A percentile compares a stretch with the other conserved stretches of the same genome.
Conservation (phyloP, 2,113 vertebrate genomes). For the Crocuta crocuta region DNA sequence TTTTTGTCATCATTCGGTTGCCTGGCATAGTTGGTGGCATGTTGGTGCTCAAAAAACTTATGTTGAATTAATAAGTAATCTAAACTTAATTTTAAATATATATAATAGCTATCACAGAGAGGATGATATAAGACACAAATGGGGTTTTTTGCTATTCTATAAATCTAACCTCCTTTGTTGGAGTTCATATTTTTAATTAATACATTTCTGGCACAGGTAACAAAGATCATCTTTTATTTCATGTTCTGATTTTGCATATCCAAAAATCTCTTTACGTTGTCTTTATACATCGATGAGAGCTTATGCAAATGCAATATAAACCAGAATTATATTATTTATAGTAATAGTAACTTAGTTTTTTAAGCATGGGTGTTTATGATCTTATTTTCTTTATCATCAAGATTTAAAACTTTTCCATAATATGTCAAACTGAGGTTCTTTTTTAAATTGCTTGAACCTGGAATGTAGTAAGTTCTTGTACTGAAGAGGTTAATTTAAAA, state of each 20-base stretch:
- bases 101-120: background rate
- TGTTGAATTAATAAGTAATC: background rate
- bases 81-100: background rate
- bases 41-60: background rate
- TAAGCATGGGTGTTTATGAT: background rate
- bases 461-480: background rate
- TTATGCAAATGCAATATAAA: background rate
- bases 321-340: background rate
- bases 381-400: background rate
- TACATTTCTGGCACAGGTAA: background rate
- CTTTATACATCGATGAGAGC: background rate
- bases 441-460: background rate
- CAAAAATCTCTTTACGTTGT: background rate
- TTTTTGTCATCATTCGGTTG: background rate
- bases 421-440: background rate
- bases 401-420: background rate
- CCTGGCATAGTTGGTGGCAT: background rate
- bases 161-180: background rate
- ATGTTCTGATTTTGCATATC: background rate
- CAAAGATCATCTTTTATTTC: background rate
- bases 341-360: background rate
- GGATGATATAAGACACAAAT: background rate
- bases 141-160: background rate
- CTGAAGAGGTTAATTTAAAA: background rate
- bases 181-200: background rate